phyloP scores from a whole-genome alignment of 2,113 vertebrate genomes.

The Phaethon lepturus region DNA sequence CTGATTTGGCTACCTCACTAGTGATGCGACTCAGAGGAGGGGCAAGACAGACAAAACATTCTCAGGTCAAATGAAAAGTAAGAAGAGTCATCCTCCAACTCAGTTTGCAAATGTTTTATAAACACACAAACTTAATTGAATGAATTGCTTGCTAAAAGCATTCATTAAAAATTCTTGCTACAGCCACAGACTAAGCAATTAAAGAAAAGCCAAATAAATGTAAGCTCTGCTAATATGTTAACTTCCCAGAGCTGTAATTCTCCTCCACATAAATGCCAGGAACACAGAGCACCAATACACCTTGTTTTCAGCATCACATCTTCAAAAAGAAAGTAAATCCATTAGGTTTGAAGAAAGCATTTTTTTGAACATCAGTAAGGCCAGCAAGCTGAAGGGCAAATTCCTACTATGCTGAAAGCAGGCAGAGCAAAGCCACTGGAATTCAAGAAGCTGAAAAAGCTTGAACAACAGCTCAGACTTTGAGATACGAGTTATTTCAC shows the following conservation, averaged over 20 bases:
- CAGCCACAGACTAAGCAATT: neutral
- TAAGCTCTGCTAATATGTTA: neutral
- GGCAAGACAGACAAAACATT: neutral
- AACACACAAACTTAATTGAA: neutral
- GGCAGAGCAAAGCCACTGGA: neutral
- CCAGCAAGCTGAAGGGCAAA: neutral
- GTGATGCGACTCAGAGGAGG: neutral
- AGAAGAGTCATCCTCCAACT: neutral
- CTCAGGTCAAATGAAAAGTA: neutral
- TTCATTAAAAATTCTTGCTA: neutral
- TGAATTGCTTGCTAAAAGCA: neutral
- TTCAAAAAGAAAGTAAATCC: conserved; percentile 13
- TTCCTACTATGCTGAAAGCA: neutral
- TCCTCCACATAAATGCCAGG: neutral
- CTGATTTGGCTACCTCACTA: conserved; percentile 29
- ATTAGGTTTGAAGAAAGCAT: neutral
- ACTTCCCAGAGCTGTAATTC: neutral
- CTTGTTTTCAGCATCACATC: neutral
- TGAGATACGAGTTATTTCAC: neutral
- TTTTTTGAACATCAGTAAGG: neutral
- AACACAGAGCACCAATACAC: neutral
- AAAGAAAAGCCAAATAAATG: neutral
- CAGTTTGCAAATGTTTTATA: neutral
- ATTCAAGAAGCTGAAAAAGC: neutral
- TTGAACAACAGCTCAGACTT: neutral